Percentiles rank a stretch among this genome's conserved stretches.
phyloP scores from a whole-genome alignment of 2,888 invertebrate genomes.

The Xanthorhoe designata region DNA sequence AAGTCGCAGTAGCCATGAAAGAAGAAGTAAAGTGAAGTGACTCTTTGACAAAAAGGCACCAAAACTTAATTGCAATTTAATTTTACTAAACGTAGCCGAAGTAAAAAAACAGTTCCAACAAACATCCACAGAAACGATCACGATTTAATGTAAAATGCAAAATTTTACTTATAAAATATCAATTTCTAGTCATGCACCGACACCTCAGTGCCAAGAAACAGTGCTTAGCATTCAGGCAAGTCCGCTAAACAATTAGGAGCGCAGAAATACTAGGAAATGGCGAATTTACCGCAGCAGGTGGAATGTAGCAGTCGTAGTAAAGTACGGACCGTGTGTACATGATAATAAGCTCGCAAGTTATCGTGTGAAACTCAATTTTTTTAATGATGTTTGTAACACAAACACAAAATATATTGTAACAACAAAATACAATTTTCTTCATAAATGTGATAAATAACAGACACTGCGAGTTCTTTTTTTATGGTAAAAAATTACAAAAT shows the following conservation, averaged over 20 bases:
- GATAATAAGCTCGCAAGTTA: slow-evolving; percentile 23
- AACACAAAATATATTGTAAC: too few relatives aligned
- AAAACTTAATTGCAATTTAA: too few relatives aligned
- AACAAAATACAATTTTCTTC: too few relatives aligned
- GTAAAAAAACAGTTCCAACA: too few relatives aligned
- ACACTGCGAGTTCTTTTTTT: too few relatives aligned
- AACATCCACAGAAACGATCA: background rate
- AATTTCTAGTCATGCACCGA: slow-evolving; percentile 36
- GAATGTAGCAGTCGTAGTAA: slow-evolving; percentile 23
- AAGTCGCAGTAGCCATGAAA: too few relatives aligned
- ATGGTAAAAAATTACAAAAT: too few relatives aligned
- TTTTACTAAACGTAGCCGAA: too few relatives aligned
- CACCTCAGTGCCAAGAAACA: slow-evolving; percentile 34
- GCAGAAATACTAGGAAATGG: slow-evolving; percentile 51
- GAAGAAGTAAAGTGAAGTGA: too few relatives aligned
- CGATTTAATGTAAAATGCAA: background rate
- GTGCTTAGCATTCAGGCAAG: slow-evolving; percentile 46
- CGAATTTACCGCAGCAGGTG: slow-evolving; percentile 42
- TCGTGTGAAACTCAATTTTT: slow-evolving; percentile 13
- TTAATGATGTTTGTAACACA: background rate
- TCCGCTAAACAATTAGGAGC: slow-evolving; percentile 51
- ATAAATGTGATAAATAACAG: too few relatives aligned
- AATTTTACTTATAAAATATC: slow-evolving; percentile 13
- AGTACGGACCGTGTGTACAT: slow-evolving; percentile 22
- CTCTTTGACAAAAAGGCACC: too few relatives aligned